These are phyloP conservation scores for Crocidura indochinensis DNA, from an alignment of 2,797 vertebrate species.

Conservation along the genomic window DNA sequence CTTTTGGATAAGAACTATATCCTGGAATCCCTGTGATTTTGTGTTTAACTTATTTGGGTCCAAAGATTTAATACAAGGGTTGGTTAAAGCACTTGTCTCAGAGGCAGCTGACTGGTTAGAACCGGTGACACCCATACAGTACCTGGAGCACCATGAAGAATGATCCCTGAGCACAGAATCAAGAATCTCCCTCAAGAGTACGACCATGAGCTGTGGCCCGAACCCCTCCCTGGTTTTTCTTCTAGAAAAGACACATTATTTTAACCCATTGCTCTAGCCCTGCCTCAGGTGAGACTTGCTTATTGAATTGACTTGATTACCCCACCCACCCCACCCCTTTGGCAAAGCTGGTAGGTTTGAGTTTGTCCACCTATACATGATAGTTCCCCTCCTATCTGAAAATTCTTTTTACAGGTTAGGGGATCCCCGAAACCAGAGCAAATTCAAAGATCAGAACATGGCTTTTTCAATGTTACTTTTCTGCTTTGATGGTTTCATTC, in stretches of 20 bases:
- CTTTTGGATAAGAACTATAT: conserved; percentile 40
- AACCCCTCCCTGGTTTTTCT: neutral
- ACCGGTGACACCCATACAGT: no score
- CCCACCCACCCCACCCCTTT: neutral
- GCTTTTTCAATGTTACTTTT: conserved; percentile 49
- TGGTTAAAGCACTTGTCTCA: no score
- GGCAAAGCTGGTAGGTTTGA: neutral
- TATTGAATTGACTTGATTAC: neutral
- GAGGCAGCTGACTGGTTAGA: no score
- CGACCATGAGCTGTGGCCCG: no score
- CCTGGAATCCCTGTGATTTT: neutral
- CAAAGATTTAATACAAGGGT: no score
- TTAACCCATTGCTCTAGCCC: neutral
- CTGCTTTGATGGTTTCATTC: conserved; percentile 49
- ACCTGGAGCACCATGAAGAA: no score
- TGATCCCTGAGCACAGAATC: no score
- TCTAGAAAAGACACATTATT: conserved; percentile 11
- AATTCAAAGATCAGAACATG: conserved; percentile 45
- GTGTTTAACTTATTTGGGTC: neutral
- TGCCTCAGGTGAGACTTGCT: neutral
- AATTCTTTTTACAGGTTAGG: neutral
- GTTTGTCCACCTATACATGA: neutral
- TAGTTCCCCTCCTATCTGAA: neutral
- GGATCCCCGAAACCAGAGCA: neutral
- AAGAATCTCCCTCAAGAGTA: no score